phyloP scores from a whole-genome alignment of 2,888 invertebrate genomes.

The Parthenolecanium corni region DNA sequence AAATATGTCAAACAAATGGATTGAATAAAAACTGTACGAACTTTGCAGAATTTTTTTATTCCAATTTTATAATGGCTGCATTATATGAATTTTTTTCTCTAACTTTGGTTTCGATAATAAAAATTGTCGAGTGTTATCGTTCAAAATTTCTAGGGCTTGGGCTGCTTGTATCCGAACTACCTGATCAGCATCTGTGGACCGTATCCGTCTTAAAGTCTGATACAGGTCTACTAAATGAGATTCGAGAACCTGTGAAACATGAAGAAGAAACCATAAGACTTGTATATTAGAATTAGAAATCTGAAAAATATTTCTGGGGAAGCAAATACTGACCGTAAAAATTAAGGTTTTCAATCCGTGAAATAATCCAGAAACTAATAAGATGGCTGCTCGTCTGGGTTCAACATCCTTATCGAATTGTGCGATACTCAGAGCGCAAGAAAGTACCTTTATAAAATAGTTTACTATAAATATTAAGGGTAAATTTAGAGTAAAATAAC shows the following conservation, averaged over 20 bases:
- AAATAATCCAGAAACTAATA: slow-evolving; percentile 61
- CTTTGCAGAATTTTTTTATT: no score
- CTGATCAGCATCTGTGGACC: slow-evolving; percentile 53
- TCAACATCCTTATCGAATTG: slow-evolving; percentile 58
- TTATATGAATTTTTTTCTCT: slow-evolving; percentile 47
- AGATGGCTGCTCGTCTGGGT: slow-evolving; percentile 65
- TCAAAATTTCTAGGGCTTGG: slow-evolving; percentile 57
- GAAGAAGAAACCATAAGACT: no score
- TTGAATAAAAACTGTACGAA: no score
- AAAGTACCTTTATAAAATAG: slow-evolving; percentile 42
- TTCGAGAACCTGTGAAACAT: slow-evolving; percentile 49
- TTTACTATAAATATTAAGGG: no score
- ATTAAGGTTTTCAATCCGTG: slow-evolving; percentile 62
- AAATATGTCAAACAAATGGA: not conserved
- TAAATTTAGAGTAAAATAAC: no score
- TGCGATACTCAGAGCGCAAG: slow-evolving; percentile 56
- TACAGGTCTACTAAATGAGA: slow-evolving; percentile 58
- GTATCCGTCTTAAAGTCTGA: slow-evolving; percentile 53
- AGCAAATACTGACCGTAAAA: slow-evolving; percentile 39
- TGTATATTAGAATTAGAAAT: no score
- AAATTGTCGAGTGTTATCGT: slow-evolving; percentile 31
- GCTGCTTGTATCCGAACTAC: slow-evolving; percentile 61
- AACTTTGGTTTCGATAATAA: slow-evolving; percentile 43
- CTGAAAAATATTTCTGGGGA: no score
- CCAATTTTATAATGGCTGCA: slow-evolving; percentile 32